A percentile compares a stretch with the other conserved stretches of the same genome.
phyloP scores from a whole-genome alignment of 2,797 vertebrate species.

The Aeoliscus strigatus region DNA sequence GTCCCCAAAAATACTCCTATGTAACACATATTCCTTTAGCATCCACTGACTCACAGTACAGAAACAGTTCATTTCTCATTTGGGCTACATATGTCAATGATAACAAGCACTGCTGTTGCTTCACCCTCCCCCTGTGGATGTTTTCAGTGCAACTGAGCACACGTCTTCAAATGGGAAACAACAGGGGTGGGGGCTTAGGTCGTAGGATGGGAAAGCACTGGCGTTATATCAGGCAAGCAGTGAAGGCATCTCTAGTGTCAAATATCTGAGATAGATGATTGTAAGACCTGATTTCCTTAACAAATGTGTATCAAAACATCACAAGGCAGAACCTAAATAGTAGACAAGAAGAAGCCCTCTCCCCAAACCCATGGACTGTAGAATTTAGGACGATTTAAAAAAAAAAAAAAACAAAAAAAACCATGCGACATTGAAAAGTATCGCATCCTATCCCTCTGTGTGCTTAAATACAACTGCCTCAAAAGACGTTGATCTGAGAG shows the following conservation, averaged over 20 bases:
- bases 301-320: constrained; percentile 53
- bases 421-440: constrained; percentile 50
- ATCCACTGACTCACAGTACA: constrained; percentile 72
- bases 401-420: constrained; percentile 35
- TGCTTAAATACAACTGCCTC: constrained; percentile 39
- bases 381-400: constrained; percentile 38
- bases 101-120: constrained; percentile 64
- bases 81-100: constrained; percentile 70
- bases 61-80: constrained; percentile 50
- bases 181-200: constrained; percentile 20
- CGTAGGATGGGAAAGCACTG: constrained; percentile 44
- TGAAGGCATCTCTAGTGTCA: constrained; percentile 57
- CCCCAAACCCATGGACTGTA: constrained; percentile 52
- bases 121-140: constrained; percentile 38
- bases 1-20: constrained; percentile 60
- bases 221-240: constrained; percentile 41
- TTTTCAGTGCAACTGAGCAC: constrained; percentile 65
- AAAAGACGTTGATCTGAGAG: constrained; percentile 32
- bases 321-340: constrained; percentile 47
- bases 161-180: constrained; percentile 58
- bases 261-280: constrained; percentile 56
- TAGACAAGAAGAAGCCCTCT: constrained; percentile 56
- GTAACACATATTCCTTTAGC: constrained; percentile 73
- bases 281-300: constrained; percentile 63
- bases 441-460: constrained; percentile 37